Evolutionary conservation across 2,888 invertebrate genomes (phyloP).

Genomic region (Philaethria dido): DNA sequence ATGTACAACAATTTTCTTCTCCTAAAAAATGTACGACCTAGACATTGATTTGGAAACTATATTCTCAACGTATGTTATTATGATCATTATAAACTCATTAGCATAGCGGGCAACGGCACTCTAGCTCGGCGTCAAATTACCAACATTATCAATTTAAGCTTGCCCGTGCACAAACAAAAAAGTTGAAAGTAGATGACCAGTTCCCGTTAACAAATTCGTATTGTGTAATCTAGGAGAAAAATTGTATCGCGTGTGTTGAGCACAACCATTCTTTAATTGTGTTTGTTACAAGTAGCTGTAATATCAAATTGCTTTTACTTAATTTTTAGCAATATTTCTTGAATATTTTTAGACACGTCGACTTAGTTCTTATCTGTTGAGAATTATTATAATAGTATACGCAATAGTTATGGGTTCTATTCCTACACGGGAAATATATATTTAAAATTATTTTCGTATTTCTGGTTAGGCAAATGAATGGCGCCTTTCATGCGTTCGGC

Average conservation of each 20-base stretch:
- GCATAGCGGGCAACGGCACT: constrained; percentile 82
- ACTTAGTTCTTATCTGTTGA: no score
- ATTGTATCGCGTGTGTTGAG: constrained; percentile 78
- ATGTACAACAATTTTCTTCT: not conserved
- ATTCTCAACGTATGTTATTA: constrained; percentile 78
- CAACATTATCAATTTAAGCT: constrained; percentile 83
- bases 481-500: no score
- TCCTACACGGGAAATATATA: no score
- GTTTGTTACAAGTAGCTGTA: constrained; percentile 57
- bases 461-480: no score
- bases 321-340: not conserved
- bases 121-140: constrained; percentile 80
- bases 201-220: constrained; percentile 83
- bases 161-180: constrained; percentile 81
- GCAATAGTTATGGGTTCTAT: no score
- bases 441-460: no score
- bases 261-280: constrained; percentile 68
- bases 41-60: constrained; percentile 81
- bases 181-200: constrained; percentile 78
- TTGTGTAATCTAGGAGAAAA: constrained; percentile 83
- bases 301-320: not conserved
- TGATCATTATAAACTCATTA: constrained; percentile 83
- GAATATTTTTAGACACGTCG: constrained; percentile 4
- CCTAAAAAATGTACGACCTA: constrained; percentile 61
- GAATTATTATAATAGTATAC: no score